Evolutionary conservation across 1,140 invertebrate genomes (phyloP), one percentile per base, ranked within the genome.

Genomic region (Colletes gigas): DNA sequence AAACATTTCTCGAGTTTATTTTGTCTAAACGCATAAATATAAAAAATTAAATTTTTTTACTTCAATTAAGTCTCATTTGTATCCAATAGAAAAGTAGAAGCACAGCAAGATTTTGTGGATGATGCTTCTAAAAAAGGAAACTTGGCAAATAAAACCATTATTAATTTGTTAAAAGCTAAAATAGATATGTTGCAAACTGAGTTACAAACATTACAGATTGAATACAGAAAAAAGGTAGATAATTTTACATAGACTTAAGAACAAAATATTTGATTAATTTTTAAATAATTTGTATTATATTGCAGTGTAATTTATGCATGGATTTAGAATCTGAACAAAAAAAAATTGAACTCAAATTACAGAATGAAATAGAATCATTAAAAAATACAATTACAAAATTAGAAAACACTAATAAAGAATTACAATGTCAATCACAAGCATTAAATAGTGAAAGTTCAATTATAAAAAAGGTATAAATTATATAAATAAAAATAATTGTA

Each of bases 161-260:
- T 81, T 17, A 65, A 74, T 72, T 92, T 92, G 82, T 90, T 94
- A 2, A 90, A 92, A 84, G 81, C 91, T 7, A 94, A 94, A 88
- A 88, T 94, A 70, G 92, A 92, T 80, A 88, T 91, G 55, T 74
- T 94, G 44, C 89, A 93, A 70, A 85, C 88, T n/a, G 93, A 94
- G 67, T 66, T 93, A 8, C 84, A 92, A 67, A 82, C 84, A 15
- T 70, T 93, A 44, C 91, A 94, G 83, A 55, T 69, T 19, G 93
- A 94, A 78, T 91, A 90, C 47, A 93, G 91, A 76, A 93, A 91
- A 60, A 92, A 92, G 90, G 93, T 93, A 88, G 15, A 12, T 55
- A 60, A n/a, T 5, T 50, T 55, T 47, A 5, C 66, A 8, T 52
- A 67, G 15, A 15, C 14, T 44, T 5, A 6, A 9, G 9, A 57